A percentile compares a stretch with the other conserved stretches of the same genome.
These are phyloP conservation scores for Trissoscelio sp. DNA, from an alignment of 2,888 invertebrate species.

Conservation along the genomic window DNA sequence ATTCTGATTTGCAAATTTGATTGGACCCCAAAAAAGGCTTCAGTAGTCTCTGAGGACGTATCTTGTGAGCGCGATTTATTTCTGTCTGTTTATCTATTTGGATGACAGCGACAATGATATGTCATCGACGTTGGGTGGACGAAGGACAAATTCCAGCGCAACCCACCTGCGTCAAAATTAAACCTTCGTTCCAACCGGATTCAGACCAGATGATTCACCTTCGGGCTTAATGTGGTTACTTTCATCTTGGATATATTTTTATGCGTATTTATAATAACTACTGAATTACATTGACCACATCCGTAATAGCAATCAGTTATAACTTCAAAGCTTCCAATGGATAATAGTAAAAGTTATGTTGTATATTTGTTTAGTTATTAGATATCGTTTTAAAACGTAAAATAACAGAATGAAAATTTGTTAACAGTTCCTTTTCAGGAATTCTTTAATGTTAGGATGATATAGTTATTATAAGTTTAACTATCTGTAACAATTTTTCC, in stretches of 20 bases:
- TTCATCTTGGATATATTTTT: constrained; percentile 30
- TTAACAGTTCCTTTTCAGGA: no score
- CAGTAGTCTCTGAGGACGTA: neutral
- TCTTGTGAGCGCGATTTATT: neutral
- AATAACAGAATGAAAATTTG: no score
- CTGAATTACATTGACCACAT: constrained; percentile 39
- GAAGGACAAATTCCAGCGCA: constrained; percentile 56
- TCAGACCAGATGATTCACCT: constrained; percentile 48
- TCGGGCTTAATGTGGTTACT: constrained; percentile 17
- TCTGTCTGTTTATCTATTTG: constrained; percentile 10
- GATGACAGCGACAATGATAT: constrained; percentile 25
- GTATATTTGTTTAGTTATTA: no score
- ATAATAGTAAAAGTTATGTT: no score
- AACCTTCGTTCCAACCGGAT: constrained; percentile 52
- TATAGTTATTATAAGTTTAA: no score
- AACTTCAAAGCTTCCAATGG: no score
- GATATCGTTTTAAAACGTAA: no score
- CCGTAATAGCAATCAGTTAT: no score
- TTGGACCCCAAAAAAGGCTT: constrained; percentile 3
- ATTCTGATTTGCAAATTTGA: no score
- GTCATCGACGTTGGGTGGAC: constrained; percentile 30
- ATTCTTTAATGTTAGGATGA: no score
- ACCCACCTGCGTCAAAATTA: constrained; percentile 51
- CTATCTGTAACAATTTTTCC: no score
- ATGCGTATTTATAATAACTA: constrained; percentile 10